Evolutionary conservation across 2,797 vertebrate genomes (phyloP).

Genomic region (Hippopotamyrus pictus): DNA sequence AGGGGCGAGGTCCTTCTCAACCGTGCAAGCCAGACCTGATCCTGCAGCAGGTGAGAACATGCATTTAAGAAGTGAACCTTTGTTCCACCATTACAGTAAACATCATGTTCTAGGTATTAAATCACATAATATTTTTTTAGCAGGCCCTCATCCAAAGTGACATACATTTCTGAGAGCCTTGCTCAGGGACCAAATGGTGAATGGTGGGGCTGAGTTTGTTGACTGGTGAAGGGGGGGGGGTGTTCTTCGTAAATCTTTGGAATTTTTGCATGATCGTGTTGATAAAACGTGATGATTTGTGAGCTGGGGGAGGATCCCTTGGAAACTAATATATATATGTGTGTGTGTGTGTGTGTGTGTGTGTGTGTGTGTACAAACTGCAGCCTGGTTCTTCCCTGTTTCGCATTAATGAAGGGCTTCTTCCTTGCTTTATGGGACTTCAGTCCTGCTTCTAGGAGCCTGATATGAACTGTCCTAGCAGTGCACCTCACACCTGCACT

Average conservation of each 20-base stretch:
- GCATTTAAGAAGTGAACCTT: neutral
- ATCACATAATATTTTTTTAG: neutral
- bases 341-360: too few species aligned
- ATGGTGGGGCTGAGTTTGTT: neutral
- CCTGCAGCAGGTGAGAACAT: conserved; percentile 67
- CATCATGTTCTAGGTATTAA: neutral
- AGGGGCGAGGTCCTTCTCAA: conserved; percentile 34
- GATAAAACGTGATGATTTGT: neutral
- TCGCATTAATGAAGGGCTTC: neutral
- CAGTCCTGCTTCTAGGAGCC: too few species aligned
- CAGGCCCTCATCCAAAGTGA: neutral
- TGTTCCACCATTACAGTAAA: neutral
- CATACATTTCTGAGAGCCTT: neutral
- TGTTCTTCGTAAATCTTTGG: neutral
- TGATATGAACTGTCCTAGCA: too few species aligned
- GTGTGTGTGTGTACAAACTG: too few species aligned
- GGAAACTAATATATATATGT: too few species aligned
- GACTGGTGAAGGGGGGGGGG: neutral
- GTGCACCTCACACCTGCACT: too few species aligned
- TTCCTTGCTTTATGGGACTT: too few species aligned
- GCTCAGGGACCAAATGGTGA: neutral
- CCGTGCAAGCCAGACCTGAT: conserved; percentile 50
- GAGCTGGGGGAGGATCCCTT: neutral
- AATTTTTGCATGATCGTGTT: neutral
- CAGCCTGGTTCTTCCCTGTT: too few species aligned